Percentiles rank a stretch among this genome's conserved stretches.
phyloP scores from a whole-genome alignment of 2,888 invertebrate species.

The Synergus itoensis region DNA sequence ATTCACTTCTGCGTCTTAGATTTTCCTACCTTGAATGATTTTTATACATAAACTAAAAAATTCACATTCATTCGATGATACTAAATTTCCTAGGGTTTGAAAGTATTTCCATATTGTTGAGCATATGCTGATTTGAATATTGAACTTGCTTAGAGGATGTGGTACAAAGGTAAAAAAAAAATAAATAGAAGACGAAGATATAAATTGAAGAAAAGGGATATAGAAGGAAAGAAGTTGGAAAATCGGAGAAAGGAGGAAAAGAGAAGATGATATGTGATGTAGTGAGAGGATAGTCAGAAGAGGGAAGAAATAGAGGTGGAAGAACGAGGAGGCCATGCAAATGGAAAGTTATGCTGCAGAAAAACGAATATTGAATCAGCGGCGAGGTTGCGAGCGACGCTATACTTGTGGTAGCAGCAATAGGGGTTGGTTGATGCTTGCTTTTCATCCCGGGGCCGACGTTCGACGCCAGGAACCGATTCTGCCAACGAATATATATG shows the following conservation, averaged over 20 bases:
- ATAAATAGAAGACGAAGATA: slow-evolving; percentile 47
- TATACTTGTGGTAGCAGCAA: slow-evolving; percentile 52
- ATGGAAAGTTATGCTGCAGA: slow-evolving; percentile 76
- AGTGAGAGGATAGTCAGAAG: slow-evolving; percentile 41
- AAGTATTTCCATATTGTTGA: slow-evolving; percentile 66
- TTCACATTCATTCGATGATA: background rate
- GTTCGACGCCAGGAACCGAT: slow-evolving; percentile 59
- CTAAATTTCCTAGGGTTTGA: slow-evolving; percentile 59
- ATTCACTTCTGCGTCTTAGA: background rate
- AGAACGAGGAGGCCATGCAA: slow-evolving; percentile 68
- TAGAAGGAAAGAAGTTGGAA: slow-evolving; percentile 46
- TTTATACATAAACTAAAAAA: background rate
- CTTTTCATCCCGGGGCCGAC: slow-evolving; percentile 67
- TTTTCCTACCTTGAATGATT: background rate
- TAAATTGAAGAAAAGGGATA: slow-evolving; percentile 50
- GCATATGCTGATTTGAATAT: background rate
- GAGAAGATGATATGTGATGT: slow-evolving; percentile 42
- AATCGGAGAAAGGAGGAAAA: slow-evolving; percentile 50
- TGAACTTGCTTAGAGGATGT: background rate
- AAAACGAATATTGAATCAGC: slow-evolving; percentile 77
- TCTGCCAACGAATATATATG: slow-evolving; percentile 46
- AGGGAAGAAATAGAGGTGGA: slow-evolving; percentile 54
- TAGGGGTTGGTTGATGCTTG: slow-evolving; percentile 65
- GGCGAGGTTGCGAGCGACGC: slow-evolving; percentile 62
- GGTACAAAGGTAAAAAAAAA: slow-evolving; percentile 19